Conservation (phyloP, 2,113 vertebrate species). For the Percina caprodes region DNA sequence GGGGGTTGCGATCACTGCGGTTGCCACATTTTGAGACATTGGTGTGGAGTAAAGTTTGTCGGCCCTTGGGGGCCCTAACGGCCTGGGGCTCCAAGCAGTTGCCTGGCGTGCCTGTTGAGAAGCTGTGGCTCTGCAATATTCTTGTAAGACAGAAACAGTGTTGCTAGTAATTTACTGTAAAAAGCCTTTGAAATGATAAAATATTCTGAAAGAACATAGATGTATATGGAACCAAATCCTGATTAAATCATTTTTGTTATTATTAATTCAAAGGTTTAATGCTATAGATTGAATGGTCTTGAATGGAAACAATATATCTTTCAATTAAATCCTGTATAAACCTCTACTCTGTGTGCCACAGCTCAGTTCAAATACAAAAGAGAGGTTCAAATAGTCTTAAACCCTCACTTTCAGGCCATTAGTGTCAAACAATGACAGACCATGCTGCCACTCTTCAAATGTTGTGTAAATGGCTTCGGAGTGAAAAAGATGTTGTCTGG, state of each 20-base stretch:
- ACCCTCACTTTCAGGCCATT: slow-evolving; percentile 24
- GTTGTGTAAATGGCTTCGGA: slow-evolving; percentile 63
- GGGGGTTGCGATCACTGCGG: too few relatives aligned
- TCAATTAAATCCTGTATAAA: not conserved
- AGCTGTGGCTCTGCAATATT: not conserved
- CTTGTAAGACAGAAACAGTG: not conserved
- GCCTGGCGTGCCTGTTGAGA: too few relatives aligned
- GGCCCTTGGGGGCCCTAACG: too few relatives aligned
- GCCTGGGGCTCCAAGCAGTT: too few relatives aligned
- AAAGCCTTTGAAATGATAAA: not conserved
- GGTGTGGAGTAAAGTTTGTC: too few relatives aligned
- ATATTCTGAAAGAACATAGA: not conserved
- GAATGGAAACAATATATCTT: not conserved
- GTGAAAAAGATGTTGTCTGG: slow-evolving; percentile 71
- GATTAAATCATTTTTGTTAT: not conserved
- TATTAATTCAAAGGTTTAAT: not conserved
- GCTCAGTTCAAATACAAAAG: slow-evolving; percentile 20
- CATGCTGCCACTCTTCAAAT: slow-evolving; percentile 52
- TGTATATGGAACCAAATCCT: not conserved
- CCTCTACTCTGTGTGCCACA: not conserved
- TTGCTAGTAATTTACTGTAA: not conserved
- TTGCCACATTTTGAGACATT: too few relatives aligned
- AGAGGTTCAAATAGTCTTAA: slow-evolving; percentile 22
- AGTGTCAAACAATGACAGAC: slow-evolving; percentile 70
- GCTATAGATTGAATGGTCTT: not conserved